These are phyloP conservation scores for Chrysina gloriosa DNA, from an alignment of 2,888 invertebrate species.

Conservation along the genomic window DNA sequence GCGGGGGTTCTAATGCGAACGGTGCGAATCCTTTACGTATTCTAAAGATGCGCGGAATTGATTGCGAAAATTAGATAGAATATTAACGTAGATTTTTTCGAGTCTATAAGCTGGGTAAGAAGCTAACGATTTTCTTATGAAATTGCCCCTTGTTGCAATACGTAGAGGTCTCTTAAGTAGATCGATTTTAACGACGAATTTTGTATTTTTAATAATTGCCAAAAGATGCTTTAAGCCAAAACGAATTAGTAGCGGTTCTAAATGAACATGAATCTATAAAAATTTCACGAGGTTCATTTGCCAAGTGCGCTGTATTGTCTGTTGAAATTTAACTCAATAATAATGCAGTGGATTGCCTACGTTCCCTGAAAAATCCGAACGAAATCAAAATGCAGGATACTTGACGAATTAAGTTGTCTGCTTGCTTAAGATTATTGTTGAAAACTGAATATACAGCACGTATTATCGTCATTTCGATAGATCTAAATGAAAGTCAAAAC, in stretches of 20 bases:
- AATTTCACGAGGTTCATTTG: too few species aligned
- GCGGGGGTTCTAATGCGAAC: background rate
- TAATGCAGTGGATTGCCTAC: too few species aligned
- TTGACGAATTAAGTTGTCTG: too few species aligned
- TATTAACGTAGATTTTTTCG: background rate
- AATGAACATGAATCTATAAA: too few species aligned
- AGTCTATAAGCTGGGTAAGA: background rate
- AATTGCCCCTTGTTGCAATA: background rate
- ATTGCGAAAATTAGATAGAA: background rate
- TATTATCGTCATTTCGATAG: too few species aligned
- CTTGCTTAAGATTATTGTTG: too few species aligned
- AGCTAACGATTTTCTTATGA: slow-evolving; percentile 19
- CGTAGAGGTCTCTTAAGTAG: background rate
- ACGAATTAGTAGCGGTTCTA: background rate
- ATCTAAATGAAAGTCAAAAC: too few species aligned
- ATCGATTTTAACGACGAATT: background rate
- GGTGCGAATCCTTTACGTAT: background rate
- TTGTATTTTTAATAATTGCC: slow-evolving; percentile 22
- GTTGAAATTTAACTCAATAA: too few species aligned
- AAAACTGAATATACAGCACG: too few species aligned
- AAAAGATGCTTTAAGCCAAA: slow-evolving; percentile 3
- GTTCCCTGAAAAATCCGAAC: too few species aligned
- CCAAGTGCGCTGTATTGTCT: too few species aligned
- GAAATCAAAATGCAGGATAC: too few species aligned
- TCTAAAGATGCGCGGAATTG: slow-evolving; percentile 11